Evolutionary conservation across 1,140 invertebrate species (phyloP), one percentile per base, ranked within the genome.

Genomic region (Chrysoperla carnea): DNA sequence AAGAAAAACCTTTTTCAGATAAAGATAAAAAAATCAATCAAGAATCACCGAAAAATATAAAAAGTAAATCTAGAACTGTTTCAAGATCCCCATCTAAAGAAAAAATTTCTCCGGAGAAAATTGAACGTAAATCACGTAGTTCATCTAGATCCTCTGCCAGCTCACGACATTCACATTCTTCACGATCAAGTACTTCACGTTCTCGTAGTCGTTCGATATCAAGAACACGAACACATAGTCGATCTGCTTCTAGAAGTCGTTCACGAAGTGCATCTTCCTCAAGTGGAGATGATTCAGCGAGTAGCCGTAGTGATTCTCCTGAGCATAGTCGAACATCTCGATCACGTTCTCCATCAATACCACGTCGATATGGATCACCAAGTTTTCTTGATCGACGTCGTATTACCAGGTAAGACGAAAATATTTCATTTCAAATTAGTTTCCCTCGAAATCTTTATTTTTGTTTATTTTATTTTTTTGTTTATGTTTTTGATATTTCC

Each of bases 361-460:
- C 87, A 17, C 67, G 87, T 37, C 72, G 88, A 47, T 75, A 81
- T 49, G 87, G 88, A 27, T 92, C 87, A 36, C 89, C 89, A 1
- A 89, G 85, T 58, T 91, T 91, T 62, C 64, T 91, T 29, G 87
- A 92, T 56, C 71, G 85, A 53, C 69, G 89, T 40, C 70, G 88
- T 46, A 92, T 93, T 49, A 92, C 89, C 39, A 92, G 87, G 87
- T 93, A 73, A 67, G 47, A 39, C 36, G n/a, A 8, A 36, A 29
- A 35, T 4, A 39, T 5, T 8, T 14, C 29, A 37, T 40, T 36
- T 17, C 7, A 29, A n/a, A 13, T 27, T 27, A 27, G n/a, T 39
- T 49, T 44, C 38, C 36, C 40, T 33, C 29, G 27, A 17, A 36
- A 31, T 29, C 17, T 33, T 11, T 23, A 36, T 29, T n/a, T 38